These are phyloP conservation scores for Bryconaethiops microstoma DNA, from an alignment of 2,797 vertebrate species.

Conservation along the genomic window DNA sequence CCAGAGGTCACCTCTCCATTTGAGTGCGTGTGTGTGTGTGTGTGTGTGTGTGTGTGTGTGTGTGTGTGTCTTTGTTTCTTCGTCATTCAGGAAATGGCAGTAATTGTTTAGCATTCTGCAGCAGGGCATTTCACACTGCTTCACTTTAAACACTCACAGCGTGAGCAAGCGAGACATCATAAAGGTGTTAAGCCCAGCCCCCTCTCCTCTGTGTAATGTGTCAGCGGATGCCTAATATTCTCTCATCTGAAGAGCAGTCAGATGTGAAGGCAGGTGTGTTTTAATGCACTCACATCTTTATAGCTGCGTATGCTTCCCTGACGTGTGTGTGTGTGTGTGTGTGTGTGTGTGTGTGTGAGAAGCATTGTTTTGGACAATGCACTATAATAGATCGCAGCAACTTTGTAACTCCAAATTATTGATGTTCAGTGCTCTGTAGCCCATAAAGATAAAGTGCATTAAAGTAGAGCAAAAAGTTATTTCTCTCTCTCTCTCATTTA, in stretches of 20 bases:
- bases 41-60: neutral
- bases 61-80: neutral
- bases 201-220: neutral
- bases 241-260: constrained; percentile 18
- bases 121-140: constrained; percentile 4
- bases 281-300: constrained; percentile 5
- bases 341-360: constrained; percentile 13
- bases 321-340: constrained; percentile 17
- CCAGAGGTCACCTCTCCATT: constrained; percentile 36
- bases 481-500: neutral
- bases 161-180: constrained; percentile 2
- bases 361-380: neutral
- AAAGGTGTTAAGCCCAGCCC: constrained; percentile 13
- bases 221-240: constrained; percentile 18
- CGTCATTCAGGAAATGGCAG: neutral
- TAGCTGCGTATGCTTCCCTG: neutral
- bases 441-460: neutral
- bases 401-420: neutral
- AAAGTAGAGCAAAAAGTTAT: too few relatives aligned
- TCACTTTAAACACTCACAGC: constrained; percentile 20
- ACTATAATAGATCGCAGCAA: neutral
- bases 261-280: constrained; percentile 24
- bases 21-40: neutral
- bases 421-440: neutral
- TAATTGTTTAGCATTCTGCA: constrained; percentile 3